Evolutionary conservation across 2,888 invertebrate genomes (phyloP).

Genomic region (Microctonus brassicae): DNA sequence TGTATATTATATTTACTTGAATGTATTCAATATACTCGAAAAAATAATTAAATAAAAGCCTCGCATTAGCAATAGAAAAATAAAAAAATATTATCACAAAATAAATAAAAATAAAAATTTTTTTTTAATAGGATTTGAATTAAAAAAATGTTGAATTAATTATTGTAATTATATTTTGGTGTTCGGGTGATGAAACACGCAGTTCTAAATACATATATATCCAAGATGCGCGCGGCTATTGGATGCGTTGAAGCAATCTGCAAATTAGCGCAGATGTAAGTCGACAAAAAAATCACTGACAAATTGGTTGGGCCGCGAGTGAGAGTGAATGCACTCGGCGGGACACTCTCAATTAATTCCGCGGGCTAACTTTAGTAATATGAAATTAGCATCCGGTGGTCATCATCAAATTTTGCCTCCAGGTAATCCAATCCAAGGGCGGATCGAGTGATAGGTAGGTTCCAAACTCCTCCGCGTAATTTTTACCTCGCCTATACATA

Average conservation of each 20-base stretch:
- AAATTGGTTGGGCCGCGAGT: conserved; percentile 48
- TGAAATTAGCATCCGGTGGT: conserved; percentile 48
- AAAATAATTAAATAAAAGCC: no score
- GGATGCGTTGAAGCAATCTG: conserved; percentile 41
- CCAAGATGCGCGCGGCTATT: conserved; percentile 32
- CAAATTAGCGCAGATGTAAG: conserved; percentile 38
- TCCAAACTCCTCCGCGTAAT: conserved; percentile 33
- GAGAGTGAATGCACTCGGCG: conserved; percentile 3
- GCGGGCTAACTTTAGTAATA: conserved; percentile 23
- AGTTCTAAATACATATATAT: background rate
- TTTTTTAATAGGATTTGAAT: no score
- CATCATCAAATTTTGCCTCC: conserved; percentile 47
- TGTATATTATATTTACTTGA: background rate
- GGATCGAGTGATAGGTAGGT: conserved; percentile 20
- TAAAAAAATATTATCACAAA: no score
- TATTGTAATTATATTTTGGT: background rate
- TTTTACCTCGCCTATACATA: conserved; percentile 35
- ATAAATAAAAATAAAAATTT: no score
- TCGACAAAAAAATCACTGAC: conserved; percentile 49
- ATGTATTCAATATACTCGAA: background rate
- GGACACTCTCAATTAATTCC: conserved; percentile 52
- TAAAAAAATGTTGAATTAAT: background rate
- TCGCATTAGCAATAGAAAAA: no score
- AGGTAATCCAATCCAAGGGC: conserved; percentile 43
- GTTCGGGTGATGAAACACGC: background rate